A percentile compares a stretch with the other conserved stretches of the same genome.
Evolutionary conservation across 2,888 invertebrate genomes (phyloP).

Genomic region (Resseliella maxima): DNA sequence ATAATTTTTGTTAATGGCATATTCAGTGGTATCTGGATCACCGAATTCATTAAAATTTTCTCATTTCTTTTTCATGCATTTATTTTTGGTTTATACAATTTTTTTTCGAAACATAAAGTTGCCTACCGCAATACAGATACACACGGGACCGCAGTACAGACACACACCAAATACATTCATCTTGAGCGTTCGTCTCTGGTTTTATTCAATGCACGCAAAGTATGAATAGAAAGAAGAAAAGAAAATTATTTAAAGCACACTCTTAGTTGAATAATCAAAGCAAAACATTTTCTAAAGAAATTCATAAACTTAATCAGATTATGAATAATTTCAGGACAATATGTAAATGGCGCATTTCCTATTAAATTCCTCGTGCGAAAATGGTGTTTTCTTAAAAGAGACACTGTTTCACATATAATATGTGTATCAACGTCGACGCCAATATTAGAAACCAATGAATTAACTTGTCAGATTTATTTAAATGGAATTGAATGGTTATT

Average conservation of each 20-base stretch:
- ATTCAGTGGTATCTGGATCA: neutral
- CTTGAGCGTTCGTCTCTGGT: neutral
- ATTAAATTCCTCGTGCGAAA: too few relatives aligned
- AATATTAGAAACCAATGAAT: too few relatives aligned
- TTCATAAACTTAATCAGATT: conserved; percentile 6
- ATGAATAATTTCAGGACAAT: neutral
- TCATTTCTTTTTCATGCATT: neutral
- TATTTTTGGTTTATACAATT: neutral
- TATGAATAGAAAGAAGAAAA: neutral
- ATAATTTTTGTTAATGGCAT: neutral
- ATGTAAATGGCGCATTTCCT: neutral
- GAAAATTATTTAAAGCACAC: neutral
- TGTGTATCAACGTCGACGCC: too few relatives aligned
- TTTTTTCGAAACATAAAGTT: neutral
- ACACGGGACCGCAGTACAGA: neutral
- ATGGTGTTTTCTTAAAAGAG: too few relatives aligned
- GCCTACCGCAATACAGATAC: neutral
- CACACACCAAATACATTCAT: neutral
- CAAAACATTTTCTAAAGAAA: neutral
- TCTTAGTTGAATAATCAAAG: conserved; percentile 1
- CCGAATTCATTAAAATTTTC: conserved; percentile 29
- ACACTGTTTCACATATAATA: too few relatives aligned
- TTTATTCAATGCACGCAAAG: neutral
- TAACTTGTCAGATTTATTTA: too few relatives aligned
- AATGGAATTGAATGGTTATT: too few relatives aligned